Conservation (phyloP, 2,797 vertebrate species). For the Argya squamiceps region DNA sequence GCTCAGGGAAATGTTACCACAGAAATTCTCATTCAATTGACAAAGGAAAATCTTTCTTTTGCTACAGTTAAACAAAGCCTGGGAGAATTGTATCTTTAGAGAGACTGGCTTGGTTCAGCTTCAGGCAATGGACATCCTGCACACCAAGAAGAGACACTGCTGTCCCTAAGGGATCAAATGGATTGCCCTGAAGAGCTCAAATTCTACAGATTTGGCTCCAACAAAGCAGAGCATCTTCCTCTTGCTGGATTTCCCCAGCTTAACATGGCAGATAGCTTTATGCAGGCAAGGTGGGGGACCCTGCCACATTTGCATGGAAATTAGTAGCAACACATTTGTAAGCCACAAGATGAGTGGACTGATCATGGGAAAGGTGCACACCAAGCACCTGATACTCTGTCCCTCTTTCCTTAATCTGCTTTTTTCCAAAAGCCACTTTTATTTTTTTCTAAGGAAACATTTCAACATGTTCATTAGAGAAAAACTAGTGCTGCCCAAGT, state of each 20-base stretch:
- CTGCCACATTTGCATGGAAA: not conserved
- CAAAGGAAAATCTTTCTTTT: constrained; percentile 21
- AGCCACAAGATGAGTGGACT: not conserved
- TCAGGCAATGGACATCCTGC: not conserved
- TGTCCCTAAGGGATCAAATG: not conserved
- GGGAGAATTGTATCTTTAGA: not conserved
- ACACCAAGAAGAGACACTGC: not conserved
- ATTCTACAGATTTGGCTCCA: not conserved
- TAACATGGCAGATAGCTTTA: not conserved
- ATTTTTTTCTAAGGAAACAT: not conserved
- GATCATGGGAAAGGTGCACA: not conserved
- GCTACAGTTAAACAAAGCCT: constrained; percentile 1
- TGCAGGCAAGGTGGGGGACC: not conserved
- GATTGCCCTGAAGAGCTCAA: not conserved
- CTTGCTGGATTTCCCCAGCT: not conserved
- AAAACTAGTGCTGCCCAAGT: not conserved
- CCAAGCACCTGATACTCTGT: not conserved
- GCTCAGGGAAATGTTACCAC: constrained; percentile 62
- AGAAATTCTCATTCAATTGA: constrained; percentile 37
- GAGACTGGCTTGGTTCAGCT: not conserved
- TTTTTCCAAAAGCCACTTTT: not conserved
- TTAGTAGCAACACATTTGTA: not conserved
- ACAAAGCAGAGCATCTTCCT: not conserved
- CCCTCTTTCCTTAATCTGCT: not conserved
- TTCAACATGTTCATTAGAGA: not conserved